A percentile compares a stretch with the other conserved stretches of the same genome.
These are phyloP conservation scores for Chionoecetes opilio DNA, from an alignment of 1,140 invertebrate species.

Conservation along the genomic window DNA sequence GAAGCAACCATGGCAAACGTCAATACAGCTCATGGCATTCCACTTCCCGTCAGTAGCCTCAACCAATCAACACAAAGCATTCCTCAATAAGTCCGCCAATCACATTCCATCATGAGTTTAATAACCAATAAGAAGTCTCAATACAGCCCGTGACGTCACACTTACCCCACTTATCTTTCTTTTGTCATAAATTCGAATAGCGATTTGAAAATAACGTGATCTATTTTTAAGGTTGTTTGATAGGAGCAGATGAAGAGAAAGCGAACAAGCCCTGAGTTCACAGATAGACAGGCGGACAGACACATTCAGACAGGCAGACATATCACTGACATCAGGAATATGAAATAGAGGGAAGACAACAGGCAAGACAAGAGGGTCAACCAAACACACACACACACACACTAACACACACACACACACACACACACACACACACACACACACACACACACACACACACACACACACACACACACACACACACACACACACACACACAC, in stretches of 20 bases:
- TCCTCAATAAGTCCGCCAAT: not conserved
- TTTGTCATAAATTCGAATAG: not conserved
- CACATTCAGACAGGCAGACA: conserved; percentile 16
- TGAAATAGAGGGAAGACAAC: not conserved
- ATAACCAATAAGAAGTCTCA: not conserved
- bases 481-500: too few species aligned
- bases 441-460: too few species aligned
- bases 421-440: conserved; percentile 17
- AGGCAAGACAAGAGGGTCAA: not conserved
- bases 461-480: too few species aligned
- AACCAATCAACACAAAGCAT: not conserved
- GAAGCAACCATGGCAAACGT: not conserved
- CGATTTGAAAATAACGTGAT: not conserved
- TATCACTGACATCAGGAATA: not conserved
- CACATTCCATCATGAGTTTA: not conserved
- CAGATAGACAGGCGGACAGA: not conserved
- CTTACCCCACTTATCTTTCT: not conserved
- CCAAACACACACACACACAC: not conserved
- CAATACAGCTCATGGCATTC: not conserved
- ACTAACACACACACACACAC: not conserved
- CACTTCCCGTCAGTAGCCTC: not conserved
- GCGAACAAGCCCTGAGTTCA: not conserved
- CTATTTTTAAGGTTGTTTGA: not conserved
- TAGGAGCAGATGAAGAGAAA: not conserved
- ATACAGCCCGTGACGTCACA: not conserved